Conservation (phyloP, 2,888 invertebrate species). For the Drosophila subsilvestris region DNA sequence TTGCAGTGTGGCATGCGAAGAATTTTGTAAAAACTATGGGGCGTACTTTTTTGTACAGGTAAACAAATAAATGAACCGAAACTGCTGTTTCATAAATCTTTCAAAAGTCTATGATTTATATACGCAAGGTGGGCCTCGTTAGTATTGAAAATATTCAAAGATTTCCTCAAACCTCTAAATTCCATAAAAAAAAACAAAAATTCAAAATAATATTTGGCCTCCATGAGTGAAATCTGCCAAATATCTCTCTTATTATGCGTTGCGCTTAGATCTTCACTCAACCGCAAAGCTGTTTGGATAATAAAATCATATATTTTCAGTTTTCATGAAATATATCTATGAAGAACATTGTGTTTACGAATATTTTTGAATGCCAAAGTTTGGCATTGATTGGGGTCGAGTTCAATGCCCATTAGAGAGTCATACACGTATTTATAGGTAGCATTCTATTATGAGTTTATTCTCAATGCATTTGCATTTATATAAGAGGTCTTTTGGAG, state of each 20-base stretch:
- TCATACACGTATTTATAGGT: conserved; percentile 38
- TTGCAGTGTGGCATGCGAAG: conserved; percentile 22
- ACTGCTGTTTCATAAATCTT: conserved; percentile 42
- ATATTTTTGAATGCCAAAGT: conserved; percentile 63
- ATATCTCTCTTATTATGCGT: conserved; percentile 8
- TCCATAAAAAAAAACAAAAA: not conserved
- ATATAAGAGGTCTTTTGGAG: conserved; percentile 3
- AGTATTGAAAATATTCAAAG: not conserved
- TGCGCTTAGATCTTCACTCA: conserved; percentile 6
- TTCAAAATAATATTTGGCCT: not conserved
- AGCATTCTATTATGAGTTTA: not conserved
- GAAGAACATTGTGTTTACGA: conserved; percentile 62
- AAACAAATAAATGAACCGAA: conserved; percentile 33
- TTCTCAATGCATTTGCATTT: conserved; percentile 3
- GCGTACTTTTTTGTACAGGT: conserved; percentile 32
- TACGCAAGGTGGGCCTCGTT: not conserved
- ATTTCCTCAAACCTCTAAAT: not conserved
- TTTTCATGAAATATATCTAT: conserved; percentile 39
- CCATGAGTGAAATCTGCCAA: conserved; percentile 1
- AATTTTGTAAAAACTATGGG: conserved; percentile 32
- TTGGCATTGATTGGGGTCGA: conserved; percentile 73
- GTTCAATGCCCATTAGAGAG: conserved; percentile 69
- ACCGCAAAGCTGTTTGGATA: conserved; percentile 9
- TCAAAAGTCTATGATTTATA: not conserved
- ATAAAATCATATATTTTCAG: conserved; percentile 24